phyloP scores from a whole-genome alignment of 2,113 vertebrate genomes.

The Centropus unirufus region DNA sequence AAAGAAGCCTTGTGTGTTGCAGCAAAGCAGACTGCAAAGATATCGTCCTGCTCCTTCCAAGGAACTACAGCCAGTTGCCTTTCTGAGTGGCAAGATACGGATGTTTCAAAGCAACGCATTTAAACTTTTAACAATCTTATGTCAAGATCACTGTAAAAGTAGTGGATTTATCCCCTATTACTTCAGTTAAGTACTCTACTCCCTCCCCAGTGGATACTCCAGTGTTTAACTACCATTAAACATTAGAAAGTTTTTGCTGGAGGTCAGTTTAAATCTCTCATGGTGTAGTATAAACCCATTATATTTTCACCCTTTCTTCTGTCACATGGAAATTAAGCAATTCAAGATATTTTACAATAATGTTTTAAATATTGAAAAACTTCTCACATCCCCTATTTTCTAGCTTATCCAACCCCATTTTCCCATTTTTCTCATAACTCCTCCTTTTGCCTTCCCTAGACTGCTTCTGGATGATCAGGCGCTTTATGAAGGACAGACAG shows the following conservation, averaged over 20 bases:
- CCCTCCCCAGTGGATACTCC: neutral
- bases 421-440: neutral
- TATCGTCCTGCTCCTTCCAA: neutral
- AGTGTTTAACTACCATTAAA: neutral
- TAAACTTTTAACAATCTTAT: neutral
- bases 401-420: neutral
- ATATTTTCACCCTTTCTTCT: neutral
- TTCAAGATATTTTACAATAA: neutral
- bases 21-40: neutral
- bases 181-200: neutral
- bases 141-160: neutral
- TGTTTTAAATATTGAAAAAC: neutral
- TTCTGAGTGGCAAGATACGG: neutral
- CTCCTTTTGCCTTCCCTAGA: neutral
- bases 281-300: neutral
- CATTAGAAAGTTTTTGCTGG: neutral
- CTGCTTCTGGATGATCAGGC: neutral
- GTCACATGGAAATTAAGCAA: neutral
- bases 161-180: neutral
- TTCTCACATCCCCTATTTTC: neutral
- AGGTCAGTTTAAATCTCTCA: neutral
- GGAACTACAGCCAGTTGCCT: neutral
- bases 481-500: no score
- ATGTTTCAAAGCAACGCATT: neutral
- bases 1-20: neutral